phyloP scores from a whole-genome alignment of 2,888 invertebrate species.

The Cheilosia scutellata region DNA sequence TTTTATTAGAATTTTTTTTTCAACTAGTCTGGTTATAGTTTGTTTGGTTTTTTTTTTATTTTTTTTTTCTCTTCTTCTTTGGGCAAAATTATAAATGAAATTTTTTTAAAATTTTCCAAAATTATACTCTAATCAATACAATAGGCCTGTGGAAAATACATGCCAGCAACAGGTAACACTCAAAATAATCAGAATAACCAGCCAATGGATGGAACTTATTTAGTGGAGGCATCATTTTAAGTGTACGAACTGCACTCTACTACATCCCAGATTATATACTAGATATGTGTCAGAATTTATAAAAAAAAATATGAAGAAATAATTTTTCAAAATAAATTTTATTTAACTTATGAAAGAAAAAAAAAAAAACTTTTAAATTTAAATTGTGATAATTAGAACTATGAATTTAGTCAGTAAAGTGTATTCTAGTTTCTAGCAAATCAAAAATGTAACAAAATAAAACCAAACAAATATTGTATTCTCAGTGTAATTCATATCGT shows the following conservation, averaged over 20 bases:
- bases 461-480: conserved; percentile 12
- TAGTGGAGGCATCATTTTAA: conserved; percentile 94
- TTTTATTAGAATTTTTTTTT: not conserved
- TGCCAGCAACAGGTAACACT: conserved; percentile 92
- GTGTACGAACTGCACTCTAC: conserved; percentile 7
- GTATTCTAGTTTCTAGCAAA: conserved; percentile 4
- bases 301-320: conserved; percentile 1
- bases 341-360: not conserved
- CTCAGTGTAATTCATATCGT: conserved; percentile 23
- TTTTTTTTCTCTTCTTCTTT: not conserved
- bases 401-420: conserved; percentile 45
- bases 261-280: not conserved
- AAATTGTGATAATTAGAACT: conserved; percentile 69
- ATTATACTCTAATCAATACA: conserved; percentile 33
- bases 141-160: conserved; percentile 94
- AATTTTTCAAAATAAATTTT: not conserved
- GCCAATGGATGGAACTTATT: conserved; percentile 93
- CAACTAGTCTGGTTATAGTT: not conserved
- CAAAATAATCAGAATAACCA: conserved; percentile 92
- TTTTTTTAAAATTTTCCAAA: not conserved
- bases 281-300: conserved; percentile 4
- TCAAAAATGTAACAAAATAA: not conserved
- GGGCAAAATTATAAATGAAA: not conserved
- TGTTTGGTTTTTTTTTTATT: not conserved
- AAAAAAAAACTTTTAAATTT: conserved; percentile 40